phyloP scores from a whole-genome alignment of 2,113 vertebrate species.

The Cephalopterus ornatus region DNA sequence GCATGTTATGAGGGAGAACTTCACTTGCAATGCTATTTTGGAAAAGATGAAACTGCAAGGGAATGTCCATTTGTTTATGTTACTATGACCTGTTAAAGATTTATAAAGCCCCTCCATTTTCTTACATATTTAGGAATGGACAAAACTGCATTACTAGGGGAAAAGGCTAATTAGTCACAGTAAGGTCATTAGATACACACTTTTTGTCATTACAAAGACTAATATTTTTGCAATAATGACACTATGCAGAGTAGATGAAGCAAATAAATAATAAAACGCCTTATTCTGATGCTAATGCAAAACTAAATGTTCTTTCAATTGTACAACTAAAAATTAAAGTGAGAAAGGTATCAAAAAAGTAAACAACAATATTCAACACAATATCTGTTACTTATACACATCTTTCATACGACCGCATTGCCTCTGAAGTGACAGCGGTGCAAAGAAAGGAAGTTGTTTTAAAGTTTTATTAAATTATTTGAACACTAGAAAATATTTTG shows the following conservation, averaged over 20 bases:
- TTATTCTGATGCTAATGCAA: conserved; percentile 45
- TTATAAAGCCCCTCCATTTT: conserved; percentile 52
- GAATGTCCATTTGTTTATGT: not conserved
- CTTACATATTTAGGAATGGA: conserved; percentile 55
- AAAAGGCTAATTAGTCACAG: conserved; percentile 68
- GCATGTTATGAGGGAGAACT: not conserved
- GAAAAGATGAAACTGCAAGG: not conserved
- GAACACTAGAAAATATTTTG: not conserved
- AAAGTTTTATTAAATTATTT: not conserved
- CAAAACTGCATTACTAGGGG: conserved; percentile 52
- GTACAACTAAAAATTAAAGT: conserved; percentile 60
- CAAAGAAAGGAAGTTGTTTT: not conserved
- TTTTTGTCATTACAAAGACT: conserved; percentile 68
- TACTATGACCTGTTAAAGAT: not conserved
- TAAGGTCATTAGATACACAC: conserved; percentile 69
- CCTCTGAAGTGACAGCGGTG: not conserved
- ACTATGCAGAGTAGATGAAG: conserved; percentile 53
- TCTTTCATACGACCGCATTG: not conserved
- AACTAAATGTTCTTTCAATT: conserved; percentile 54
- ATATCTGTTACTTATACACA: not conserved
- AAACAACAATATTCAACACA: not conserved
- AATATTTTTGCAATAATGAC: conserved; percentile 63
- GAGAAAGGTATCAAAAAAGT: conserved; percentile 47
- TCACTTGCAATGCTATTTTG: not conserved
- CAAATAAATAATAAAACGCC: conserved; percentile 62